Conservation (phyloP, 1,140 invertebrate genomes). For the Tetramorium alpestre region DNA sequence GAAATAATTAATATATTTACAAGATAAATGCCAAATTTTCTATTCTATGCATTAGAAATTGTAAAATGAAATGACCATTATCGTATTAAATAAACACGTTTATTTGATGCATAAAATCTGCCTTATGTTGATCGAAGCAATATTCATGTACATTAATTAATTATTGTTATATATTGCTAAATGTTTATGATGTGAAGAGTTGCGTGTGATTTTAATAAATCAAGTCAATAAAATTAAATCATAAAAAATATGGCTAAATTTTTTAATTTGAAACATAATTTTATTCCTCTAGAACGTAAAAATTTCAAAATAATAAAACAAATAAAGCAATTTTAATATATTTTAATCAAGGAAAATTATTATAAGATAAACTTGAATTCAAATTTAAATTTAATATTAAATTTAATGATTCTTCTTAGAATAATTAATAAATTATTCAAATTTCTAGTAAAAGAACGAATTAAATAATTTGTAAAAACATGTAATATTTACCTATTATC, state of each 20-base stretch:
- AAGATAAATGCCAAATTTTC: neutral
- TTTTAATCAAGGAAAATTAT: neutral
- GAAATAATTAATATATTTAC: neutral
- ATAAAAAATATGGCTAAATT: neutral
- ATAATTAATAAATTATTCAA: neutral
- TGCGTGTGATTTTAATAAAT: neutral
- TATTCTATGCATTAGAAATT: slow-evolving; percentile 5
- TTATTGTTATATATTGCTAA: neutral
- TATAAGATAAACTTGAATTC: neutral
- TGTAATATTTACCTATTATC: neutral
- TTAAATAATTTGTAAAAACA: neutral
- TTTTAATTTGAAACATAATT: neutral
- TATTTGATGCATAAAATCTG: neutral
- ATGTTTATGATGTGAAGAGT: neutral
- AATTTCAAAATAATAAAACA: neutral
- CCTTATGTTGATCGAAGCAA: neutral
- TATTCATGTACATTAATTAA: slow-evolving; percentile 12
- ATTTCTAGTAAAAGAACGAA: neutral
- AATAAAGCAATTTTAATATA: neutral
- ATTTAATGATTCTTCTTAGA: neutral
- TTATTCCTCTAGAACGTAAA: neutral
- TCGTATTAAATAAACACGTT: neutral
- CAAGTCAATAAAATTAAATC: neutral
- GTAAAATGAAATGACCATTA: neutral
- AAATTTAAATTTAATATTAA: neutral